Evolutionary conservation across 2,888 invertebrate species (phyloP).

Genomic region (Caenorhabditis macrosperma): DNA sequence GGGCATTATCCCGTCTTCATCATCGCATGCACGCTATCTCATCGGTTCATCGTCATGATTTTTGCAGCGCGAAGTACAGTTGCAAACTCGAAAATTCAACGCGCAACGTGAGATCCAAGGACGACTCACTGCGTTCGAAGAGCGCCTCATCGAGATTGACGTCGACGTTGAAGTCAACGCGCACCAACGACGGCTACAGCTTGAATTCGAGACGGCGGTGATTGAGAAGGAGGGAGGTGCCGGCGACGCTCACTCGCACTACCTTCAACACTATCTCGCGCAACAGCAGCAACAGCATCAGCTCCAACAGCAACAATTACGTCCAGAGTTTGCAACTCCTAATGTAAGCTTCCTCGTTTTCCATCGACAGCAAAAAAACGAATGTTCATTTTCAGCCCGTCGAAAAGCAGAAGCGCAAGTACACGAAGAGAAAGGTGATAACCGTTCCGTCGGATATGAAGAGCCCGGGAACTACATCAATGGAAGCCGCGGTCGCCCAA

Average conservation of each 20-base stretch:
- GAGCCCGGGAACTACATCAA: constrained; percentile 44
- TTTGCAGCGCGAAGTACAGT: neutral
- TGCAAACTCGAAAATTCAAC: neutral
- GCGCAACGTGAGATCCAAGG: neutral
- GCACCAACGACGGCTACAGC: constrained; percentile 38
- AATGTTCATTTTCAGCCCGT: neutral
- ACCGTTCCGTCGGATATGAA: constrained; percentile 28
- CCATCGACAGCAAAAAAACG: no score
- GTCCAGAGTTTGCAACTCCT: neutral
- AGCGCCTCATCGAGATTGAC: constrained; percentile 41
- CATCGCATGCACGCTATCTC: no score
- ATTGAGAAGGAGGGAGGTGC: neutral
- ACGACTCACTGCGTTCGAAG: constrained; percentile 16
- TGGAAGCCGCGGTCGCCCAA: constrained; percentile 16
- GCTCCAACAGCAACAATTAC: neutral
- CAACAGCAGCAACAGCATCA: constrained; percentile 5
- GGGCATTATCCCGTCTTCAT: no score
- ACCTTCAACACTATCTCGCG: neutral
- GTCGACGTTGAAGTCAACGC: constrained; percentile 38
- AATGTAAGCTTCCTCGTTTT: no score
- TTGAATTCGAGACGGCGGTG: constrained; percentile 43
- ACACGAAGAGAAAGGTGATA: constrained; percentile 51
- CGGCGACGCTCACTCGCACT: neutral
- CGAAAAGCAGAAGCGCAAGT: constrained; percentile 50
- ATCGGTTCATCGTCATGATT: no score